Percentiles rank a stretch among this genome's conserved stretches.
These are phyloP conservation scores for Philopedon plagiatum DNA, from an alignment of 2,888 invertebrate species.

Conservation along the genomic window DNA sequence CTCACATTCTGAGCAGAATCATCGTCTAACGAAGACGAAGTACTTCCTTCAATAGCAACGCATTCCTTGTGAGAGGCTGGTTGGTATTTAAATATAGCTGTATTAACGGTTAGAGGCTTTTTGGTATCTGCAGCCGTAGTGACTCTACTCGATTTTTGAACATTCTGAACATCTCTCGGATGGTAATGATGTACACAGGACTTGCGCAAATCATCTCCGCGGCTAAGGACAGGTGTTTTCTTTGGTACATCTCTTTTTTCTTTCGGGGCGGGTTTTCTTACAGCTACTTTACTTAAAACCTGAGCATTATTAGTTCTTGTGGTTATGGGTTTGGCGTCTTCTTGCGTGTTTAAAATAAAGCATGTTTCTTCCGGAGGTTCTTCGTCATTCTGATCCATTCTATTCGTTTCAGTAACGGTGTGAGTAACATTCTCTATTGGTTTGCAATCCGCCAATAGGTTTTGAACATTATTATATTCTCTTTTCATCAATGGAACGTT, in stretches of 20 bases:
- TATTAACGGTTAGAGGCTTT: conserved; percentile 4
- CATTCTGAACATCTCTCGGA: background rate
- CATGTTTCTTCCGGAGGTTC: background rate
- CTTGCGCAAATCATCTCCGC: background rate
- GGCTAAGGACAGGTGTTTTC: too few species aligned
- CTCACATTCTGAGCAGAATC: background rate
- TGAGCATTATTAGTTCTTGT: background rate
- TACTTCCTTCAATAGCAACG: conserved; percentile 9
- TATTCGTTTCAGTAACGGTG: background rate
- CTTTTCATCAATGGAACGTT: background rate
- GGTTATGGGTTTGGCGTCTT: background rate
- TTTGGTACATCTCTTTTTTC: background rate
- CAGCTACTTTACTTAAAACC: background rate
- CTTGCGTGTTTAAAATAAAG: background rate
- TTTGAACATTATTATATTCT: background rate
- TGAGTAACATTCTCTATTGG: background rate
- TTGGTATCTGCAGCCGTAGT: background rate
- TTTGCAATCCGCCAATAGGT: background rate
- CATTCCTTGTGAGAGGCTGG: background rate
- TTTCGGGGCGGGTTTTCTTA: background rate
- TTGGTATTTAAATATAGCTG: background rate
- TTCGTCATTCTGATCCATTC: background rate
- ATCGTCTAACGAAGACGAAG: conserved; percentile 39
- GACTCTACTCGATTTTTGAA: background rate
- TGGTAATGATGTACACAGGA: conserved; percentile 4